phyloP scores from a whole-genome alignment of 2,888 invertebrate species.

The Lagria hirta region DNA sequence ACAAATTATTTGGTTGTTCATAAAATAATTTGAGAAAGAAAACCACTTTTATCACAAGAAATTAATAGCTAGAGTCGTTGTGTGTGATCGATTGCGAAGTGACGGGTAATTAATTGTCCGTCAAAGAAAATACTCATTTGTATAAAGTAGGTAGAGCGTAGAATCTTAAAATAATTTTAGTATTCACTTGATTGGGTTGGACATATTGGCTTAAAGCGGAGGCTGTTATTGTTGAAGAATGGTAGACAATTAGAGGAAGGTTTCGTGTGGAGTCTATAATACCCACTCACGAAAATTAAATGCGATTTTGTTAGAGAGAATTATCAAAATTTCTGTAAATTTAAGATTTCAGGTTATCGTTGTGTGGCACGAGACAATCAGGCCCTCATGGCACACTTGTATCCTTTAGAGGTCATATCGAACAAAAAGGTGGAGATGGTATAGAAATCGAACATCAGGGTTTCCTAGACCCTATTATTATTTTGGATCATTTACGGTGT shows the following conservation, averaged over 20 bases:
- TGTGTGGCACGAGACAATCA: constrained; percentile 28
- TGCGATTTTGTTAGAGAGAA: constrained; percentile 28
- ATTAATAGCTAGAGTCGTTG: constrained; percentile 19
- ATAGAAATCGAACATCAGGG: constrained; percentile 25
- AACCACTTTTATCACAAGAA: constrained; percentile 15
- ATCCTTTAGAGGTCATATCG: constrained; percentile 22
- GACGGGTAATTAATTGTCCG: constrained; percentile 24
- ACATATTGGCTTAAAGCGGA: constrained; percentile 22
- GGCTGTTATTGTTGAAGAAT: constrained; percentile 21
- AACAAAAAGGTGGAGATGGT: constrained; percentile 23
- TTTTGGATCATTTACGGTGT: constrained; percentile 27
- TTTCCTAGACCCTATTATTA: constrained; percentile 24
- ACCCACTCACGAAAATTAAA: constrained; percentile 27
- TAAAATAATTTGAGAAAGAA: constrained; percentile 6
- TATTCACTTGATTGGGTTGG: constrained; percentile 24
- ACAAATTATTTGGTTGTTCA: no score
- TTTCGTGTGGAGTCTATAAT: constrained; percentile 22
- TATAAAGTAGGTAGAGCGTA: constrained; percentile 22
- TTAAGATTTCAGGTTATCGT: constrained; percentile 27
- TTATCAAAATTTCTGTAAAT: constrained; percentile 29
- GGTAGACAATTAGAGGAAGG: constrained; percentile 27
- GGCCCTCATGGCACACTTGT: constrained; percentile 25
- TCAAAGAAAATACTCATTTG: constrained; percentile 21
- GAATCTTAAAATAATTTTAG: constrained; percentile 23
- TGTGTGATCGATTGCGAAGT: constrained; percentile 23